Conservation (phyloP, 2,113 vertebrate genomes). For the Oreocharis arfaki region DNA sequence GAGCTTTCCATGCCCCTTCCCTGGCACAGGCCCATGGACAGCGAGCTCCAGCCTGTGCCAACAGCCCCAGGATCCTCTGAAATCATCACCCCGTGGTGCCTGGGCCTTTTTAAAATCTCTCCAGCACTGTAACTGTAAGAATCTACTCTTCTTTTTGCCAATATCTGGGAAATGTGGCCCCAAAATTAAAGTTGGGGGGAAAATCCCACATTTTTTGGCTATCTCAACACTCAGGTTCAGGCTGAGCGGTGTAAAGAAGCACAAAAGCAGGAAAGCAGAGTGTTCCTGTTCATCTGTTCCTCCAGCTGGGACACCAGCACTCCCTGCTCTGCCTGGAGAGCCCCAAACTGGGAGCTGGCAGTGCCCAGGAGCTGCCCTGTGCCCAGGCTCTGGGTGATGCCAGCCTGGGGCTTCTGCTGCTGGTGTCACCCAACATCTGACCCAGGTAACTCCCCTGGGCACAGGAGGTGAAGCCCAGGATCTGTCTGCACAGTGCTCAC, state of each 20-base stretch:
- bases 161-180: background rate
- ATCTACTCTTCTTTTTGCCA: background rate
- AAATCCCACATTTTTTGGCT: fast-evolving
- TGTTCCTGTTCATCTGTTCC: background rate
- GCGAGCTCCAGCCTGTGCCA: background rate
- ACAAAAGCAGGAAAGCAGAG: background rate
- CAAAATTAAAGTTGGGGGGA: background rate
- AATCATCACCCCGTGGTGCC: background rate
- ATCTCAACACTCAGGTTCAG: background rate
- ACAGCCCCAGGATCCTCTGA: background rate
- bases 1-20: background rate
- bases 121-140: background rate
- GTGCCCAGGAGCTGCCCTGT: background rate
- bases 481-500: background rate
- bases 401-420: background rate
- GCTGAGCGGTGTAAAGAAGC: background rate
- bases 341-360: background rate
- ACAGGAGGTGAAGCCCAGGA: background rate
- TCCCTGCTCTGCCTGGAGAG: background rate
- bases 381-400: background rate
- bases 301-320: background rate
- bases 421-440: background rate
- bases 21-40: background rate
- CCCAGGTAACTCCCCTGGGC: background rate
- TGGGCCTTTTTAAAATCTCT: background rate